Percentiles rank a stretch among this genome's conserved stretches.
These are phyloP conservation scores for Chanos chanos DNA, from an alignment of 2,797 vertebrate species.

Conservation along the genomic window DNA sequence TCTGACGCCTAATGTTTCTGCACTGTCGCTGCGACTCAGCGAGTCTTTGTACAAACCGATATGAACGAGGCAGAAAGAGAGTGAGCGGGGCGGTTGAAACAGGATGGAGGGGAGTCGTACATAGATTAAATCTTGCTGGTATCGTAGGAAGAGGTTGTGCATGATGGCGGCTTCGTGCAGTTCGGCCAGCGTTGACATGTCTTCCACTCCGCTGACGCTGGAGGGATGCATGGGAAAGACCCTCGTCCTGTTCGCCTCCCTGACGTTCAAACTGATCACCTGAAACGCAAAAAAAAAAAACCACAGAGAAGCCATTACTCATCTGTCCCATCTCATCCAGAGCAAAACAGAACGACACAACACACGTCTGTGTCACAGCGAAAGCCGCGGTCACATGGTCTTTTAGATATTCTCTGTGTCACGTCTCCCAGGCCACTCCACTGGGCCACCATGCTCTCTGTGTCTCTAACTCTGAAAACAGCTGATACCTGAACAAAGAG, in stretches of 20 bases:
- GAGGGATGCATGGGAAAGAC: conserved; percentile 81
- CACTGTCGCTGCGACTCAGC: too few species aligned
- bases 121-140: conserved; percentile 83
- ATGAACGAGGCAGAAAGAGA: too few species aligned
- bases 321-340: not conserved
- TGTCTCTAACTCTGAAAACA: too few species aligned
- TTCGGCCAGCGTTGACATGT: conserved; percentile 86
- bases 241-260: conserved; percentile 69
- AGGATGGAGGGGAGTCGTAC: conserved; percentile 62
- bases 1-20: too few species aligned
- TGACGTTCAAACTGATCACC: conserved; percentile 72
- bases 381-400: too few species aligned
- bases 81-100: conserved; percentile 8
- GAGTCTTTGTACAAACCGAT: too few species aligned
- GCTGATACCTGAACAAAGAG: too few species aligned
- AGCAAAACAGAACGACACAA: not conserved
- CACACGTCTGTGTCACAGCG: too few species aligned
- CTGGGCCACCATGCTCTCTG: too few species aligned
- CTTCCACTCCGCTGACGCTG: conserved; percentile 78
- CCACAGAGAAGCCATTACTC: not conserved
- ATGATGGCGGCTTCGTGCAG: conserved; percentile 89
- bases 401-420: too few species aligned
- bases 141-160: conserved; percentile 85
- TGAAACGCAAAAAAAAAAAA: conserved; percentile 49
- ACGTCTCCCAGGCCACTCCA: too few species aligned